These are phyloP conservation scores for Poicephalus meyeri DNA, from an alignment of 2,113 vertebrate genomes.

Conservation along the genomic window DNA sequence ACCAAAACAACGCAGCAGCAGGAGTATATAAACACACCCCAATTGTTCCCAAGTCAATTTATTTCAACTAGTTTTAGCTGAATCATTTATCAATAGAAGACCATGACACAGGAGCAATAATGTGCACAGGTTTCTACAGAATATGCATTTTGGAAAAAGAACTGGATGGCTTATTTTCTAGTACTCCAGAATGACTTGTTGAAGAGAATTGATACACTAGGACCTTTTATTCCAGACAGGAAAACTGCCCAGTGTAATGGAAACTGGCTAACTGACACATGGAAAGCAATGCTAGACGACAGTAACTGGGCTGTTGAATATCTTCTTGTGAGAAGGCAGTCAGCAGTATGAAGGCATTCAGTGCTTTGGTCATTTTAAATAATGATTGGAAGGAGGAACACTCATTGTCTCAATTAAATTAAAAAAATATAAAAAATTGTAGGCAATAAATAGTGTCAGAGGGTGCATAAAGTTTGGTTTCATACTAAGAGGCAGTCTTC, in stretches of 20 bases:
- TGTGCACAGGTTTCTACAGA: not conserved
- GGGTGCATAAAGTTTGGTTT: not conserved
- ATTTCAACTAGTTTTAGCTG: not conserved
- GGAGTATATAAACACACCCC: not conserved
- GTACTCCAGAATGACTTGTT: not conserved
- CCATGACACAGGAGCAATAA: not conserved
- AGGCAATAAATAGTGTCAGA: not conserved
- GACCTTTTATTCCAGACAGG: not conserved
- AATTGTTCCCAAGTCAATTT: not conserved
- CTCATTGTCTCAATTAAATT: not conserved
- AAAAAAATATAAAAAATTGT: not conserved
- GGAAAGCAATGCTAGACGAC: not conserved
- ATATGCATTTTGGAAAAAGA: not conserved
- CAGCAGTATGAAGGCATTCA: not conserved
- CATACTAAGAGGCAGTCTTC: not conserved
- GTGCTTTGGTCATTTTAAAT: not conserved
- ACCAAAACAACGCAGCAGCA: not conserved
- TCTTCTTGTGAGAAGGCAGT: not conserved
- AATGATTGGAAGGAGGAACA: not conserved
- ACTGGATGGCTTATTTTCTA: not conserved
- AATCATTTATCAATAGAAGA: not conserved
- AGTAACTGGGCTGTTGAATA: not conserved
- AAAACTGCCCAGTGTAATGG: not conserved
- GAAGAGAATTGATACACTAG: not conserved
- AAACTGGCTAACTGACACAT: not conserved